phyloP scores from a whole-genome alignment of 2,797 vertebrate species.

The Sebastes paucispinis region DNA sequence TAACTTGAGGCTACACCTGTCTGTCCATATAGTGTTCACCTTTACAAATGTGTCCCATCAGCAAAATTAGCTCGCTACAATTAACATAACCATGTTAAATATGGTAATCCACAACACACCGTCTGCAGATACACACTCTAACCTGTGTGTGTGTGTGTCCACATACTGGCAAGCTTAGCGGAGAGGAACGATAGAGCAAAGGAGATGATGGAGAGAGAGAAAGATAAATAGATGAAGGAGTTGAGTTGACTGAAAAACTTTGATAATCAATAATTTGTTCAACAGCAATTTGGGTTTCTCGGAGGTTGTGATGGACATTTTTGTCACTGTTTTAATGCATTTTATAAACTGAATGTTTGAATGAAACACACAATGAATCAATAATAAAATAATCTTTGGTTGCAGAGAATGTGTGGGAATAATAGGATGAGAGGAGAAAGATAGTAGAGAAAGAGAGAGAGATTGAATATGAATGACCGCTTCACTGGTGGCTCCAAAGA shows the following conservation, averaged over 20 bases:
- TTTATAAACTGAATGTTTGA: background rate
- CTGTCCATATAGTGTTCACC: constrained; percentile 53
- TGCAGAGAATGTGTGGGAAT: background rate
- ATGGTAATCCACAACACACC: constrained; percentile 44
- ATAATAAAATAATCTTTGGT: background rate
- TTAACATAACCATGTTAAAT: constrained; percentile 69
- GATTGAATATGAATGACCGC: constrained; percentile 2
- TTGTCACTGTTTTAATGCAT: background rate
- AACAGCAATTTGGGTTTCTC: too few relatives aligned
- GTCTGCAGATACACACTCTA: constrained; percentile 14
- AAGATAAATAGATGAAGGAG: too few relatives aligned
- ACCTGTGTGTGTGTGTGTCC: background rate
- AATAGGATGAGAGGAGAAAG: background rate
- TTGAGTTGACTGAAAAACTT: background rate
- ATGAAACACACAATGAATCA: background rate
- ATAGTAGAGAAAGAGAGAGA: background rate
- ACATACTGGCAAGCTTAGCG: background rate
- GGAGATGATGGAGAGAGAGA: background rate
- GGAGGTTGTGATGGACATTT: background rate
- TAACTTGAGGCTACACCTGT: constrained; percentile 7
- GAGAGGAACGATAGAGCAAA: background rate
- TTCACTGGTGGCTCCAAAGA: constrained; percentile 5
- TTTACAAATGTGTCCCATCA: constrained; percentile 64
- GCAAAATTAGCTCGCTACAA: constrained; percentile 56
- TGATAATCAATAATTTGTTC: background rate